These are phyloP conservation scores for Thermophis baileyi DNA, from an alignment of 2,113 vertebrate genomes.

Conservation along the genomic window DNA sequence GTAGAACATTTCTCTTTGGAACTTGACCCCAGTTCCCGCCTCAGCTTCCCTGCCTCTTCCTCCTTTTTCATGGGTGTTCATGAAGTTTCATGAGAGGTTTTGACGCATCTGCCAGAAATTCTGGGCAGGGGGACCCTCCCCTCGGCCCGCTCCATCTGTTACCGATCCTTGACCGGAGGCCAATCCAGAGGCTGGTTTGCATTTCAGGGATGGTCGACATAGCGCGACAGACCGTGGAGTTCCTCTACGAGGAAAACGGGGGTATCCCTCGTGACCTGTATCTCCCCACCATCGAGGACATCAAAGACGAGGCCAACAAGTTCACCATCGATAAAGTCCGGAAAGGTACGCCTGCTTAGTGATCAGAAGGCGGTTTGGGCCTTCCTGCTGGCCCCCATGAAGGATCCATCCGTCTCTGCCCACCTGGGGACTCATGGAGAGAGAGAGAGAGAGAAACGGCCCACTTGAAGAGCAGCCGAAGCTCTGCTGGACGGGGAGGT, in stretches of 20 bases:
- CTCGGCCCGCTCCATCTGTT: background rate
- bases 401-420: background rate
- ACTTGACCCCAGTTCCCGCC: background rate
- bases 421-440: too few relatives aligned
- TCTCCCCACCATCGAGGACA: constrained; percentile 97
- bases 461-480: background rate
- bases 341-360: constrained; percentile 78
- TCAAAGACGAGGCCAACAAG: constrained; percentile 98
- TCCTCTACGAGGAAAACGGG: constrained; percentile 97
- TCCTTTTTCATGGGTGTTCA: background rate
- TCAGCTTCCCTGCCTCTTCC: background rate
- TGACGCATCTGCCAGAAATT: background rate
- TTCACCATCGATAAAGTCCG: constrained; percentile 99
- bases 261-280: constrained; percentile 97
- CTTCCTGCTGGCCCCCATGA: background rate
- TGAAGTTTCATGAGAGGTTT: background rate
- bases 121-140: background rate
- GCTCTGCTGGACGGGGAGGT: too few relatives aligned
- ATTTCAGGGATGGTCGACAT: constrained; percentile 92
- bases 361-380: too few relatives aligned
- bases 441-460: background rate
- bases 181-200: background rate
- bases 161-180: too few relatives aligned
- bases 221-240: constrained; percentile 94
- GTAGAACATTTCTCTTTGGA: background rate